Evolutionary conservation across 2,113 vertebrate genomes (phyloP).

Genomic region (Notarius lentiginosus): DNA sequence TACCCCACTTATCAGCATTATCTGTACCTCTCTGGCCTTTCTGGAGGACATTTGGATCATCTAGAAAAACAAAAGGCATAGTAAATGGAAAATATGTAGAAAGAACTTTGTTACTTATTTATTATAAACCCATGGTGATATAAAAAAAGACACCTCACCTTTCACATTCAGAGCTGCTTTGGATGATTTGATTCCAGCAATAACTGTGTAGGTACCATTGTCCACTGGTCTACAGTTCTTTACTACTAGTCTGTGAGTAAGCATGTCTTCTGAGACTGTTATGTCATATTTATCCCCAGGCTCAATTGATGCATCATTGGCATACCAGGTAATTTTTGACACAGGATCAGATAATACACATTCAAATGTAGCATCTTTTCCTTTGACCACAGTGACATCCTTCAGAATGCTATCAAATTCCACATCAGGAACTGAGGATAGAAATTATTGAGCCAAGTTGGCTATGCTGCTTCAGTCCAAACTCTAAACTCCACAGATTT

Average conservation of each 20-base stretch:
- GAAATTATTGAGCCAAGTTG: background rate
- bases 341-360: constrained; percentile 76
- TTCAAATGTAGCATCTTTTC: constrained; percentile 71
- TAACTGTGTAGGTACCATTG: constrained; percentile 75
- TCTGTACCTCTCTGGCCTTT: constrained; percentile 45
- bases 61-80: constrained; percentile 10
- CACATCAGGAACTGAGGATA: constrained; percentile 73
- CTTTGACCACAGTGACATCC: constrained; percentile 68
- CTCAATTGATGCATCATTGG: constrained; percentile 65
- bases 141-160: constrained; percentile 65
- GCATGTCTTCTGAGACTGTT: constrained; percentile 74
- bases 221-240: constrained; percentile 70
- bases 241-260: constrained; percentile 77
- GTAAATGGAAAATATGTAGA: background rate
- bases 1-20: constrained; percentile 36
- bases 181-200: constrained; percentile 72
- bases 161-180: constrained; percentile 80
- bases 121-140: background rate
- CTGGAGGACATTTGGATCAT: constrained; percentile 52
- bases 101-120: background rate
- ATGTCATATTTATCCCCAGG: constrained; percentile 74
- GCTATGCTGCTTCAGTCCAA: background rate
- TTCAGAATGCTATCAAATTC: constrained; percentile 69
- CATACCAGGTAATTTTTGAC: constrained; percentile 74
- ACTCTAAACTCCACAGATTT: background rate